Evolutionary conservation across 2,797 vertebrate genomes (phyloP).

Genomic region (Sitta carolinensis): DNA sequence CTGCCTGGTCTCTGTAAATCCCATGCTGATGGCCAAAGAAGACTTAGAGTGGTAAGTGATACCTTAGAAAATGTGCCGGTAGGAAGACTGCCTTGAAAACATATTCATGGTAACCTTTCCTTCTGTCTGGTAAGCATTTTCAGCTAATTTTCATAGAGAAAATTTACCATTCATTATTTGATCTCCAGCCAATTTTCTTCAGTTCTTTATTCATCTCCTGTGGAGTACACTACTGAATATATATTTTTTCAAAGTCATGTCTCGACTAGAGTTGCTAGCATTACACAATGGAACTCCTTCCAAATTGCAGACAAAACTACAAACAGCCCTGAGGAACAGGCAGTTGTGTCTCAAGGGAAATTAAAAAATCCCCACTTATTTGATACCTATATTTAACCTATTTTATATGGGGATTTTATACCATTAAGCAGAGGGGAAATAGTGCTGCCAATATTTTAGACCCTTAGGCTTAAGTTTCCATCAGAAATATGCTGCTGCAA

Average conservation of each 20-base stretch:
- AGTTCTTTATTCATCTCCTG: neutral
- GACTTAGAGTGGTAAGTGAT: neutral
- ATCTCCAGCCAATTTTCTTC: neutral
- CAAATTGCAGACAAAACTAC: neutral
- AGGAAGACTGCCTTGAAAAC: neutral
- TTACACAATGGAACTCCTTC: neutral
- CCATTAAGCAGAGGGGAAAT: neutral
- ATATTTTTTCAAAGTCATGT: neutral
- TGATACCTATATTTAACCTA: neutral
- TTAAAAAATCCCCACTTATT: neutral
- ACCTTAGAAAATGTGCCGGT: neutral
- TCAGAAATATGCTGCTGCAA: neutral
- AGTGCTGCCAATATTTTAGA: neutral
- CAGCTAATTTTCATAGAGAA: neutral
- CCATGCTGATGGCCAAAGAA: neutral
- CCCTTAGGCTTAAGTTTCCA: neutral
- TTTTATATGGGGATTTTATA: neutral
- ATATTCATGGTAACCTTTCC: neutral
- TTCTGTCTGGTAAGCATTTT: neutral
- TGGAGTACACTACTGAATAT: neutral
- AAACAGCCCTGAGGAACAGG: neutral
- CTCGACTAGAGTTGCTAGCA: neutral
- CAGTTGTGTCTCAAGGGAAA: slow-evolving; percentile 22
- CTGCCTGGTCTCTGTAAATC: neutral
- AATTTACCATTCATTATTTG: neutral